phyloP scores from a whole-genome alignment of 1,140 invertebrate genomes.

The Antheraea pernyi region DNA sequence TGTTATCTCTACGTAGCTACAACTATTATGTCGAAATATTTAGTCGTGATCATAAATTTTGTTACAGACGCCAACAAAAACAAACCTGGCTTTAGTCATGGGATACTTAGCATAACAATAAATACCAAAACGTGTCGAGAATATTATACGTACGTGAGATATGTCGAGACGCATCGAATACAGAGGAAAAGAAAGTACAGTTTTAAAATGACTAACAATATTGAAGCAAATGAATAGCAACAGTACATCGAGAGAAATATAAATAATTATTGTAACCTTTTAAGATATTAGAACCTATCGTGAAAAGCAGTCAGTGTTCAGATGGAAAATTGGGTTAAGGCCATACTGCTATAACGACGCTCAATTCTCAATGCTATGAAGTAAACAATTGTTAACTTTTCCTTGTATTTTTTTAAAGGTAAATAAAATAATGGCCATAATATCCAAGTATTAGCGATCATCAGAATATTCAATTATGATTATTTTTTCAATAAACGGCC shows the following conservation, averaged over 20 bases:
- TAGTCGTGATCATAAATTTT: background rate
- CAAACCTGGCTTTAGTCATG: background rate
- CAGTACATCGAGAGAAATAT: background rate
- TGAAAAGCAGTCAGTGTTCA: background rate
- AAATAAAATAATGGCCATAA: background rate
- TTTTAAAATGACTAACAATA: constrained; percentile 14
- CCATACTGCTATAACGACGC: background rate
- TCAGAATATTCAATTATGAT: too few relatives aligned
- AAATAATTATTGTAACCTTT: background rate
- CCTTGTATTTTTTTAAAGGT: background rate
- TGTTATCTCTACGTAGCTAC: too few relatives aligned
- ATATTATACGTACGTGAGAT: background rate
- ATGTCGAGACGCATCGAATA: background rate
- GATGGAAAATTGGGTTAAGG: background rate
- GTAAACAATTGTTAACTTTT: background rate
- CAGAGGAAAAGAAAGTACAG: constrained; percentile 14
- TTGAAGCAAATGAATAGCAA: constrained; percentile 11
- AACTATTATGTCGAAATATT: background rate
- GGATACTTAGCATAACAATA: background rate
- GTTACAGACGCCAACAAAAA: background rate
- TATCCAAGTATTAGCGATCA: too few relatives aligned
- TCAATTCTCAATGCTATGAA: background rate
- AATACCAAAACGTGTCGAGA: background rate
- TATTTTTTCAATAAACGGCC: too few relatives aligned
- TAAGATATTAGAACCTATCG: constrained; percentile 1